Evolutionary conservation across 2,797 vertebrate genomes (phyloP), one percentile per base, ranked within the genome.

Genomic region (Rallus crepitans): DNA sequence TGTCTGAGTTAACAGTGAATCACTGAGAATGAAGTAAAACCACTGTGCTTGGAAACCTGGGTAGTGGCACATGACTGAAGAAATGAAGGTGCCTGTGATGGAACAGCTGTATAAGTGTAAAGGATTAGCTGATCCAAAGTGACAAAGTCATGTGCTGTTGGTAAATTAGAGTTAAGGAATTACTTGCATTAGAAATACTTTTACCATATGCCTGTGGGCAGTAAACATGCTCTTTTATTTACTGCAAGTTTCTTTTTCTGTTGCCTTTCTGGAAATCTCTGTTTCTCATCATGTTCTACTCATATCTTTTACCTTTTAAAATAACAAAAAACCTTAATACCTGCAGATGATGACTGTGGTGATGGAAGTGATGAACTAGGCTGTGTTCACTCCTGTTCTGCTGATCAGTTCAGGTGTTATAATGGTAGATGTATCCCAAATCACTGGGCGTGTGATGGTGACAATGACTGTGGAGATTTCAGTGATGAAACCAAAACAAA

Each of bases 381-480:
- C 89, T 99, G 99, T 45, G 50, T 98, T 63, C 99, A 98, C 90
- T 99, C 98, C 1, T 99, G 99, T 92, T 98, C 98, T 81, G 98
- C 98, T 56, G 96, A 97, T 30, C 99, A 99, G 91, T 99, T 99
- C 98, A 98, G 98, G 89, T 99, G 99, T 90, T 97, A 96, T 31
- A 99, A 98, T 21, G 99, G 99, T 14, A 98, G 99, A 71, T 99
- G 99, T 33, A 99, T 99, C 90, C 99, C 99, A 2, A 98, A 98
- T 11, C 98, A 99, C 37, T 99, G 99, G 99, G 98, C 98, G 2
- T 99, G 99, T 56, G 99, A 99, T 66, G 99, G 99, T 3, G 99
- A 99, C 96, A 99, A 99, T 14, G 99, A 99, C 98, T 99, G 99
- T 27, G 99, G 99, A 4, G 99, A 99, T 95, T 99, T 98, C 97